These are phyloP conservation scores for Rhinella marina DNA, from an alignment of 2,797 vertebrate genomes.

Conservation along the genomic window DNA sequence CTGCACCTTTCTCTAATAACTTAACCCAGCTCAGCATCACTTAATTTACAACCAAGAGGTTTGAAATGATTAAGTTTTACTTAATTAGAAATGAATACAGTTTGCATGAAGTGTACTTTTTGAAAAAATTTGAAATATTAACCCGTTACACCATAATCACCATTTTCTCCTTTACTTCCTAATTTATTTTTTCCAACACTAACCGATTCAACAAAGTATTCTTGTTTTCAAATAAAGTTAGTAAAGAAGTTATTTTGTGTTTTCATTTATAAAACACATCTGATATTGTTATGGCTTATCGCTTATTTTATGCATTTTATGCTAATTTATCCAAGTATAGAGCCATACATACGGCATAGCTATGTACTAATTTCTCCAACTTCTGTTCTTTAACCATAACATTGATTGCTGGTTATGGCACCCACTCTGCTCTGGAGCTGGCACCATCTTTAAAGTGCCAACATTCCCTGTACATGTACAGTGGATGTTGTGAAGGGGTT, in stretches of 20 bases:
- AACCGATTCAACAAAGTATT: not conserved
- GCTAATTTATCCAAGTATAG: not conserved
- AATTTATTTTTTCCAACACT: not conserved
- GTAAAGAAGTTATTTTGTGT: not conserved
- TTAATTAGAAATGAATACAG: slow-evolving; percentile 52
- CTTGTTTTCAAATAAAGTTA: not conserved
- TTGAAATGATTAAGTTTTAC: slow-evolving; percentile 56
- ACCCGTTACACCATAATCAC: slow-evolving; percentile 14
- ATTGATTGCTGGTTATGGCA: too few relatives aligned
- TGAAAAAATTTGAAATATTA: slow-evolving; percentile 32
- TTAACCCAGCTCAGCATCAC: slow-evolving; percentile 58
- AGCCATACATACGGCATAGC: too few relatives aligned
- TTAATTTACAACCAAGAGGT: slow-evolving; percentile 61
- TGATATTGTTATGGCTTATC: not conserved
- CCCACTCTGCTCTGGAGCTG: too few relatives aligned
- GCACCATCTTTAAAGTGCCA: too few relatives aligned
- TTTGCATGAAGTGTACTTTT: slow-evolving; percentile 35
- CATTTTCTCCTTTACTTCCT: not conserved
- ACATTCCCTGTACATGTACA: too few relatives aligned
- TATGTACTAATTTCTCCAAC: too few relatives aligned
- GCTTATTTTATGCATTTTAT: not conserved
- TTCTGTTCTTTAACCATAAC: too few relatives aligned
- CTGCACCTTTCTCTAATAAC: slow-evolving; percentile 59
- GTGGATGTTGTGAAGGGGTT: too few relatives aligned
- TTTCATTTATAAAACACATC: not conserved